Base-by-base conservation (phyloP, 64 coral and sea anemone species). In the Anthopleura sola region DNA sequence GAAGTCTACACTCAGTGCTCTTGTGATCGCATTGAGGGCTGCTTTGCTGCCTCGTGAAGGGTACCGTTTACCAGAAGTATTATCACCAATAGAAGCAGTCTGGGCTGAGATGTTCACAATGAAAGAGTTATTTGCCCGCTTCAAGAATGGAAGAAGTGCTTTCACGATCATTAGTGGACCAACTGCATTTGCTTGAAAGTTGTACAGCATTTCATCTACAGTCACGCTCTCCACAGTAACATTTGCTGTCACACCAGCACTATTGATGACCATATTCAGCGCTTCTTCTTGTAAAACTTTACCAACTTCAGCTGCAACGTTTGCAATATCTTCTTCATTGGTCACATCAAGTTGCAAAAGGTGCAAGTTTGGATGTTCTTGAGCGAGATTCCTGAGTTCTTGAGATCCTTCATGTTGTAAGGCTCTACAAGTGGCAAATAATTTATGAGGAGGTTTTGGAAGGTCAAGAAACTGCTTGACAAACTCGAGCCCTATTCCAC, bases 401-500 rank as follows among this genome's bases (percentile, higher is more conserved):
- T 68, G 62, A 48, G 88, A 12, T 16, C 24, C 51, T 10, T 78
- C 75, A 7, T 48, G 24, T 29, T 80, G 23, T 16, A 86, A 37
- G 6, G 83, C 78, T 58, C 89, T 84, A 51, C 89, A 86, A 32
- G 89, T 86, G 4, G 83, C 89, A 20, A 91, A 86, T 26, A 91
- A 2, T 5, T 80, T 39, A 13, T 64, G 74, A 13, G 89, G 89
- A 60, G 84, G 51, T 78, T 62, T 21, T 31, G 75, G 56, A 9
- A 86, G 55, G 11, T 49, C 48, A 13, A 86, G 37, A 80, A 91
- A 85, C 31, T 91, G 83, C 54, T 86, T 91, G 29, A 91, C 89
- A 57, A 91, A 64, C 39, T 85, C 89, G 17, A 91, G 37, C 4
- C 89, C 89, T 44, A 91, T 86, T 9, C 89, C 89, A 80, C 89